phyloP scores from a whole-genome alignment of 2,113 vertebrate species.

The Recurvirostra avosetta region DNA sequence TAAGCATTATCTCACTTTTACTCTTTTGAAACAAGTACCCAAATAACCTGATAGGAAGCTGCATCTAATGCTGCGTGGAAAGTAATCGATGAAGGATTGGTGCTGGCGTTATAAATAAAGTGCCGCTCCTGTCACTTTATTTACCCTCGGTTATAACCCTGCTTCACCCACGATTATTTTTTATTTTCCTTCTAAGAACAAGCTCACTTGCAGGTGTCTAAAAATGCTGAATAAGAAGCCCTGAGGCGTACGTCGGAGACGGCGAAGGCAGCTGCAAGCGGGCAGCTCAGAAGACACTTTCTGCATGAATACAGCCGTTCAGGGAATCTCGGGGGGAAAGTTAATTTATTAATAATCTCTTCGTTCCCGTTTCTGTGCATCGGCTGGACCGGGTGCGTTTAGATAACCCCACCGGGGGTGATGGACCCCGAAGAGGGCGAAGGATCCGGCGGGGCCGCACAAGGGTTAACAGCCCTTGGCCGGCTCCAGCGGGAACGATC shows the following conservation, averaged over 20 bases:
- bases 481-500: neutral
- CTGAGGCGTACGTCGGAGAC: neutral
- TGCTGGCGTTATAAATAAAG: neutral
- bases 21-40: neutral
- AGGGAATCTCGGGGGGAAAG: fast-evolving
- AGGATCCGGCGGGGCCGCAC: neutral
- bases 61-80: neutral
- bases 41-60: neutral
- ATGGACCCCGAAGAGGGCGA: neutral
- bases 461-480: neutral
- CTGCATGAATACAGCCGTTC: fast-evolving
- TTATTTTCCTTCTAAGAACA: neutral
- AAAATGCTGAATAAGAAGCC: neutral
- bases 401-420: neutral
- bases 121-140: neutral
- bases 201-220: neutral
- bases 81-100: neutral
- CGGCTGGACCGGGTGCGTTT: fast-evolving
- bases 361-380: fast-evolving
- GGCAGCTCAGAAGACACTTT: neutral
- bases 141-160: neutral
- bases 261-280: neutral
- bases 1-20: neutral
- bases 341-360: neutral
- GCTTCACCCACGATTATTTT: neutral